Evolutionary conservation across 2,113 vertebrate species (phyloP).

Genomic region (Penelope pileata): DNA sequence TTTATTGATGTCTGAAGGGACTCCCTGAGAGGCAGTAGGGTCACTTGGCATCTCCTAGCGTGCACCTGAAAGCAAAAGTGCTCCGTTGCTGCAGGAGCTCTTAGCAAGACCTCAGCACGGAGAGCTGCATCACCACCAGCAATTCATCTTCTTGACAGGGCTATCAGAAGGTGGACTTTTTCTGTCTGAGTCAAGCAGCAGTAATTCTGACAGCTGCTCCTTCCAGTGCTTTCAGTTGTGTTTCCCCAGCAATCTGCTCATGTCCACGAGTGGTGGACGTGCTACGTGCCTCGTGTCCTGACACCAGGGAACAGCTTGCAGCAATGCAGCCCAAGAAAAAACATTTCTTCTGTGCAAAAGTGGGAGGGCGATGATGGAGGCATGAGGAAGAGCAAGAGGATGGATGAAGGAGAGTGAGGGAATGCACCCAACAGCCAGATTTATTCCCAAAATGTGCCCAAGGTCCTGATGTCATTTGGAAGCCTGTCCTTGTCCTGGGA

Average conservation of each 20-base stretch:
- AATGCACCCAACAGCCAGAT: background rate
- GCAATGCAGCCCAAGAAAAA: background rate
- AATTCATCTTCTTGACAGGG: background rate
- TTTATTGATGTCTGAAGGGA: background rate
- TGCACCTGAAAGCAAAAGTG: background rate
- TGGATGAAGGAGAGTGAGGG: background rate
- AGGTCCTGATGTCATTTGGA: background rate
- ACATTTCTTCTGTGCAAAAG: accelerated
- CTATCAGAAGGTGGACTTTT: background rate
- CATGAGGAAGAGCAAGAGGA: background rate
- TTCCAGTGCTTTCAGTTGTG: background rate
- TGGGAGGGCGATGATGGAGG: background rate
- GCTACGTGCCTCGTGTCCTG: background rate
- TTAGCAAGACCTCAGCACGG: background rate
- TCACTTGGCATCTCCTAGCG: background rate
- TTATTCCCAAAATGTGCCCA: background rate
- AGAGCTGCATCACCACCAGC: background rate
- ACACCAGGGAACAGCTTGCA: background rate
- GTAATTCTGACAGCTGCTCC: background rate
- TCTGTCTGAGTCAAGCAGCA: background rate
- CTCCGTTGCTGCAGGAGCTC: background rate
- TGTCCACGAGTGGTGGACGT: no score
- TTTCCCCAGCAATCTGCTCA: background rate
- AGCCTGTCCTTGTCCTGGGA: background rate
- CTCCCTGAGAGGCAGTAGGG: background rate